Evolutionary conservation across 1,140 invertebrate species (phyloP).

Genomic region (Tenebrio molitor): DNA sequence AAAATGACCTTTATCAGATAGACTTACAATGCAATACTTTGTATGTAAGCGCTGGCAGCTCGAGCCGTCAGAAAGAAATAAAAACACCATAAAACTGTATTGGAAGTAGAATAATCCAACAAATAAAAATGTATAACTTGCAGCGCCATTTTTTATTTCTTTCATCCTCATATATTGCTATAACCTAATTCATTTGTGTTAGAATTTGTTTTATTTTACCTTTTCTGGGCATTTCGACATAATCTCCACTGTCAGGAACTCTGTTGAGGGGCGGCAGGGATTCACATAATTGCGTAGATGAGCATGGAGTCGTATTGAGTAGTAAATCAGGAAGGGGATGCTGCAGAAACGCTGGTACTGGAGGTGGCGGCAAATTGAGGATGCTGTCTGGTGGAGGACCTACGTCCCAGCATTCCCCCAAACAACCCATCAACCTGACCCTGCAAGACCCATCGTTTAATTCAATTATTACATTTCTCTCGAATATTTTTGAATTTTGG

Average conservation of each 20-base stretch:
- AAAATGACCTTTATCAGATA: too few species aligned
- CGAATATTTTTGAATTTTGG: slow-evolving; percentile 21
- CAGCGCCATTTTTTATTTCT: too few species aligned
- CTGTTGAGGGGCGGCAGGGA: slow-evolving; percentile 51
- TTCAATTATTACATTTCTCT: slow-evolving; percentile 6
- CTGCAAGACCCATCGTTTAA: too few species aligned
- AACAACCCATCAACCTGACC: slow-evolving; percentile 59
- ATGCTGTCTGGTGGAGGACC: slow-evolving; percentile 86
- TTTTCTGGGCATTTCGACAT: slow-evolving; percentile 80
- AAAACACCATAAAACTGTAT: too few species aligned
- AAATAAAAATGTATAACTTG: too few species aligned
- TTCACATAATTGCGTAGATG: slow-evolving; percentile 64
- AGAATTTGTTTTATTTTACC: slow-evolving; percentile 67
- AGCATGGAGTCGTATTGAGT: slow-evolving; percentile 70
- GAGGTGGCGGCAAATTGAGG: slow-evolving; percentile 84
- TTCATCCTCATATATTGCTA: too few species aligned
- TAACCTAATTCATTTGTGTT: too few species aligned
- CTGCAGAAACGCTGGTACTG: slow-evolving; percentile 79
- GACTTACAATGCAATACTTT: too few species aligned
- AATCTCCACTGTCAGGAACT: slow-evolving; percentile 73
- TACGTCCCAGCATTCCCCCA: slow-evolving; percentile 76
- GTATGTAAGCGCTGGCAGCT: too few species aligned
- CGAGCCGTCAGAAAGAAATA: too few species aligned
- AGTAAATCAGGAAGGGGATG: slow-evolving; percentile 65
- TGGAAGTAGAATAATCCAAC: too few species aligned